Conservation (phyloP, 2,888 invertebrate genomes). For the Heliconius cydno region DNA sequence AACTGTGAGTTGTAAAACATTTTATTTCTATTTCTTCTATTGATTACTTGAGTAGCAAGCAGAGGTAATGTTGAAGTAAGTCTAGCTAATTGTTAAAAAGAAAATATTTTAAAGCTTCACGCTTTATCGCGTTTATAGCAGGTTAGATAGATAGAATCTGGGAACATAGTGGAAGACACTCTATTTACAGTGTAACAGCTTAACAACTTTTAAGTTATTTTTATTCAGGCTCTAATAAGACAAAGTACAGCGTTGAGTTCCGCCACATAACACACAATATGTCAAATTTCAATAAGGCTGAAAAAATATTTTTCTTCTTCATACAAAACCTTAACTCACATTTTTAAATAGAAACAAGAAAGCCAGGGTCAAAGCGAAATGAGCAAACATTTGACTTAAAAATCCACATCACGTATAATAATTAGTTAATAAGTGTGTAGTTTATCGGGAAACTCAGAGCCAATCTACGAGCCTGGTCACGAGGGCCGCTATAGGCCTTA, state of each 20-base stretch:
- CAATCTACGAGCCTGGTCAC: slow-evolving; percentile 52
- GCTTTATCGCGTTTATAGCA: too few species aligned
- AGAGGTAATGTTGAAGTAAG: background rate
- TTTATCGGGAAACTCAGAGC: slow-evolving; percentile 66
- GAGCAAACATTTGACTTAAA: slow-evolving; percentile 40
- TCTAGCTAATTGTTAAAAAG: background rate
- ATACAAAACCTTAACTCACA: background rate
- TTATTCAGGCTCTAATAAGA: too few species aligned
- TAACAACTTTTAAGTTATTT: too few species aligned
- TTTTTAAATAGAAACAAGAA: background rate
- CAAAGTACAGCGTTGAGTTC: background rate
- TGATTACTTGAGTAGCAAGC: background rate
- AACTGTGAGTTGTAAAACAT: background rate
- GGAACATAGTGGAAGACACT: too few species aligned
- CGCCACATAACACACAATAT: background rate
- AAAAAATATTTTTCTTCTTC: too few species aligned
- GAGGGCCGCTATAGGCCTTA: slow-evolving; percentile 56
- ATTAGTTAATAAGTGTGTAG: slow-evolving; percentile 62
- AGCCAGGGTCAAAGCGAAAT: slow-evolving; percentile 27
- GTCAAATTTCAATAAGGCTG: too few species aligned
- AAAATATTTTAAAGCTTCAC: background rate
- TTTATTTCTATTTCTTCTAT: slow-evolving; percentile 1
- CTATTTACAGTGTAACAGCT: too few species aligned
- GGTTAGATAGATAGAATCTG: too few species aligned
- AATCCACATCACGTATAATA: slow-evolving; percentile 50